Base-by-base conservation (phyloP, 2,888 invertebrate genomes). In the Drosophila pseudotakahashii region DNA sequence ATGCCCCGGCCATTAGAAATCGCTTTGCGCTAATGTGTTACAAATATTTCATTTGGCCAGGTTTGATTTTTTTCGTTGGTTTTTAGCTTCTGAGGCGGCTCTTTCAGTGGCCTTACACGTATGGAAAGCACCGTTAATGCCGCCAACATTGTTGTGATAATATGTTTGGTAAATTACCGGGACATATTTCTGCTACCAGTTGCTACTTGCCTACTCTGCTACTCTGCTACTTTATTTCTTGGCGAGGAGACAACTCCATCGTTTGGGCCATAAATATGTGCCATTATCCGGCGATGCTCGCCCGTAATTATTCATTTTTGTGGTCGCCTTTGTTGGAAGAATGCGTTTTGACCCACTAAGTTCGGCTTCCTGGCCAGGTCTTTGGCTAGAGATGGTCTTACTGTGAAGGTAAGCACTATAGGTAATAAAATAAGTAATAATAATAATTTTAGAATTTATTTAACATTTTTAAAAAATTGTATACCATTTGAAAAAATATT, bases 21-120 rank as follows among this genome's bases (percentile, higher is more conserved):
- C 85, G 83, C 70, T 87, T 87, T 87, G 77, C 85, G 71, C 74
- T 84, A 84, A 84, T 84, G 83, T 82, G 87, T 80, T 87, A 87
- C 85, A 84, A 81, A 84, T 84, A 87, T 84, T 84, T 84, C 87
- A 84, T 81, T 47, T 63, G 63, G 48, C 53, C 44, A 32, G 52
- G 53, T 68, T 37, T 30, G 7, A 7, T 30, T 30, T 7, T 7
- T 7, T 30, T 30, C 2, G n/a, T n/a, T n/a, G 52, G 53, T 59
- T 37, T 58, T 34, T 23, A 41, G 52, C 52, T 47, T 47, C 47
- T 47, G 32, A 47, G 60, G 47, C 57, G 58, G 32, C 60, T 26
- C 62, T 48, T 59, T 69, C 70, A 70, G 78, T 53, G 73, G 71
- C 66, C 63, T 51, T 69, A 53, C 63, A 47, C 75, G 68, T 76